Evolutionary conservation across 2,113 vertebrate genomes (phyloP).

Genomic region (Galemys pyrenaicus): DNA sequence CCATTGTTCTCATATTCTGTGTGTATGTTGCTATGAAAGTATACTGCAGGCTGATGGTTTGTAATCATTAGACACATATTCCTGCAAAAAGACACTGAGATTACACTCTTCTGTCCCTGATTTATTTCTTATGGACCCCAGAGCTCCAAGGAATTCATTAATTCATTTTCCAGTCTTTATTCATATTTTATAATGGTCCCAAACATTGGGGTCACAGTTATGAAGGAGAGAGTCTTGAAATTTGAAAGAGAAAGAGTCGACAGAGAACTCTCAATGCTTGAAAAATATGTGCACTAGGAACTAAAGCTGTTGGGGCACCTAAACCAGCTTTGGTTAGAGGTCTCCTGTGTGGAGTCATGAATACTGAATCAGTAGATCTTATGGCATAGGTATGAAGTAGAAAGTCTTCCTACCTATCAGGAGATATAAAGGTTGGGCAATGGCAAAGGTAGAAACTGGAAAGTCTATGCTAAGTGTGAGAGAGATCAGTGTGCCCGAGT

Average conservation of each 20-base stretch:
- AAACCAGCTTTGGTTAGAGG: neutral
- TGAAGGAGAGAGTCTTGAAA: neutral
- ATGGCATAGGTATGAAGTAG: no score
- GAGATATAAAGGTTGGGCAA: no score
- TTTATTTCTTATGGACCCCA: neutral
- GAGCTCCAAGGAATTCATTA: neutral
- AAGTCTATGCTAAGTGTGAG: neutral
- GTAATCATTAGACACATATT: neutral
- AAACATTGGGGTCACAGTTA: neutral
- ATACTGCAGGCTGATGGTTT: neutral
- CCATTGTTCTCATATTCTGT: neutral
- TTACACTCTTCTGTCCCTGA: neutral
- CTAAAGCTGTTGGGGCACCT: neutral
- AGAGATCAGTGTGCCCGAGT: neutral
- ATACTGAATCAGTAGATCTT: neutral
- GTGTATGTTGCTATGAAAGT: neutral
- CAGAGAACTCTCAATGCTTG: neutral
- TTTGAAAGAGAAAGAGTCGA: neutral
- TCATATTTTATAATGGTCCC: neutral
- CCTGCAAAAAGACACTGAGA: neutral
- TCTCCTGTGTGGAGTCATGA: neutral
- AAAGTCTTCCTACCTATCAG: no score
- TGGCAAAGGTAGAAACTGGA: no score
- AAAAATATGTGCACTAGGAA: neutral
- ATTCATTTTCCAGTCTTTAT: neutral